Conservation (phyloP, 2,113 vertebrate species). For the Oostethus manadensis region DNA sequence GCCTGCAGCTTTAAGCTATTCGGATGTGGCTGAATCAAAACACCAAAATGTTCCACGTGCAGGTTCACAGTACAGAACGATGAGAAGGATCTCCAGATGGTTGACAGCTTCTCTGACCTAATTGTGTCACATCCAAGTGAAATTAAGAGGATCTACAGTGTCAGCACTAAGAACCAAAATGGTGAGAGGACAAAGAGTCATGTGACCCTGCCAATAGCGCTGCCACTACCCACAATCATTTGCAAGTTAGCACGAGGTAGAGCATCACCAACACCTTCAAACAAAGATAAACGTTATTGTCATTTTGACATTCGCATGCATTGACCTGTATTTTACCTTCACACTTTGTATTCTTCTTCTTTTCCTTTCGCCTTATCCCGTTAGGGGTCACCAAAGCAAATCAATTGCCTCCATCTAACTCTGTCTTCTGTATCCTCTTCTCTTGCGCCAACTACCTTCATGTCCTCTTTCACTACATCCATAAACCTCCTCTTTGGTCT, state of each 20-base stretch:
- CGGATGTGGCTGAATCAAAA: slow-evolving; percentile 25
- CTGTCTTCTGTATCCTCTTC: too few relatives aligned
- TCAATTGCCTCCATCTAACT: too few relatives aligned
- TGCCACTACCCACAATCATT: slow-evolving; percentile 58
- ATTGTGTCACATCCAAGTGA: slow-evolving; percentile 47
- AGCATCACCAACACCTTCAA: slow-evolving; percentile 54
- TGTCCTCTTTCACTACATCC: too few relatives aligned
- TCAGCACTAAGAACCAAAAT: slow-evolving; percentile 44
- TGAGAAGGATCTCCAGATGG: slow-evolving; percentile 48
- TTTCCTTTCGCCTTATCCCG: too few relatives aligned
- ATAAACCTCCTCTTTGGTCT: too few relatives aligned
- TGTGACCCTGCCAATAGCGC: slow-evolving; percentile 39
- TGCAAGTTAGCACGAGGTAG: slow-evolving; percentile 69
- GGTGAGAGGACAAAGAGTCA: slow-evolving; percentile 64
- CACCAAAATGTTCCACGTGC: slow-evolving; percentile 41
- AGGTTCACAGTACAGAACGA: slow-evolving; percentile 34
- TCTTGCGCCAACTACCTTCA: too few relatives aligned
- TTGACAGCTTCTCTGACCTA: slow-evolving; percentile 38
- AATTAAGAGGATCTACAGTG: slow-evolving; percentile 48
- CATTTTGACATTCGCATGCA: slow-evolving; percentile 15
- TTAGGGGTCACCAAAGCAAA: too few relatives aligned
- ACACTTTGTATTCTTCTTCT: too few relatives aligned
- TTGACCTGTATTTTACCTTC: too few relatives aligned
- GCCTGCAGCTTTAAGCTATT: slow-evolving; percentile 10
- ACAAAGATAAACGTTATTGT: slow-evolving; percentile 31